Percentiles rank a stretch among this genome's conserved stretches.
Conservation (phyloP, 2,888 invertebrate genomes). For the Cephus runcator region DNA sequence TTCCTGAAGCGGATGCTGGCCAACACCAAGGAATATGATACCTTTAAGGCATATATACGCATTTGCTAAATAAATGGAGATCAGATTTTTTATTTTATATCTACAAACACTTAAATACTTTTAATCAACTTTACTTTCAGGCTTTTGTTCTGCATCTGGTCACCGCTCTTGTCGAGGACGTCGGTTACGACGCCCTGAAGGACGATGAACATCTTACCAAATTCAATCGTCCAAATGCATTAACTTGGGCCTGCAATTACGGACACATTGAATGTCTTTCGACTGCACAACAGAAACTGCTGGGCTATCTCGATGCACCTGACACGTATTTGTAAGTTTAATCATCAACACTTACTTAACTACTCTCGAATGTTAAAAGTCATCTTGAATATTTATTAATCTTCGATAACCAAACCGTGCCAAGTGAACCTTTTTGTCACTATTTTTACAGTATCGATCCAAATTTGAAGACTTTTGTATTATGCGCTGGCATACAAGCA, state of each 20-base stretch:
- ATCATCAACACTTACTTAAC: not conserved
- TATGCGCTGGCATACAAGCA: conserved; percentile 64
- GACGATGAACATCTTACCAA: conserved; percentile 46
- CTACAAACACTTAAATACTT: not conserved
- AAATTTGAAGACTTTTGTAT: conserved; percentile 62
- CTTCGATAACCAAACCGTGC: not conserved
- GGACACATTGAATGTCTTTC: conserved; percentile 57
- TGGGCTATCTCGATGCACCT: conserved; percentile 18
- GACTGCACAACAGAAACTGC: conserved; percentile 38
- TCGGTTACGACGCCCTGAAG: conserved; percentile 41
- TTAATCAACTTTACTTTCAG: not conserved
- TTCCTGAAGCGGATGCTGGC: conserved; percentile 30
- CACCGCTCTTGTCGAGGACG: conserved; percentile 34
- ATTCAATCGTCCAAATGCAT: conserved; percentile 46
- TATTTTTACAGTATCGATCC: conserved; percentile 63
- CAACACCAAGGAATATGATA: conserved; percentile 18
- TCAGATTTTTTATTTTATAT: not conserved
- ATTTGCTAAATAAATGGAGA: too few relatives aligned
- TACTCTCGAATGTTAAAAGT: not conserved
- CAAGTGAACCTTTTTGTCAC: not conserved
- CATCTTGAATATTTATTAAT: not conserved
- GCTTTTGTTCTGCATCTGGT: not conserved
- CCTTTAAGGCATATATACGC: conserved; percentile 27
- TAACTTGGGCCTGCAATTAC: conserved; percentile 60
- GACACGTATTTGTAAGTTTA: conserved; percentile 30